Evolutionary conservation across 2,888 invertebrate genomes (phyloP).

Genomic region (Leptodirus hochenwartii): DNA sequence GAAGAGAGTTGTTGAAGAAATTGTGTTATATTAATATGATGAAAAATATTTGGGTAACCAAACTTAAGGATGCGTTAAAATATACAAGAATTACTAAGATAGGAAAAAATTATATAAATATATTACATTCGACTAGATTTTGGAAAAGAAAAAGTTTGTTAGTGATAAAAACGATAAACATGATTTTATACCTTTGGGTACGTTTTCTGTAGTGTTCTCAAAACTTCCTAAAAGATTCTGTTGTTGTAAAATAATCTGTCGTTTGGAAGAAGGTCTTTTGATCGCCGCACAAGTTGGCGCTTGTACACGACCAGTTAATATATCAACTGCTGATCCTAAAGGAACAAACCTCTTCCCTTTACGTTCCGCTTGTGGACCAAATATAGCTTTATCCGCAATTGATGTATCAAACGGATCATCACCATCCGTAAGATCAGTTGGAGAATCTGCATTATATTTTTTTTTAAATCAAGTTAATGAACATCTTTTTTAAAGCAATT

Average conservation of each 20-base stretch:
- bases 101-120: no score
- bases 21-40: no score
- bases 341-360: slow-evolving; percentile 65
- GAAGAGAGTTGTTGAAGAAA: no score
- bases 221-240: slow-evolving; percentile 50
- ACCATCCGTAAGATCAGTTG: slow-evolving; percentile 48
- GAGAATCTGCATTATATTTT: slow-evolving; percentile 40
- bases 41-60: no score
- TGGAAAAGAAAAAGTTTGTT: no score
- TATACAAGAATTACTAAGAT: no score
- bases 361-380: slow-evolving; percentile 50
- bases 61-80: no score
- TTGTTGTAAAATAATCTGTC: slow-evolving; percentile 32
- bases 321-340: slow-evolving; percentile 73
- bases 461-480: no score
- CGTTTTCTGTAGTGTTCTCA: slow-evolving; percentile 26
- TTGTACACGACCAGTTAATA: slow-evolving; percentile 67
- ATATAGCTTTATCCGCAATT: slow-evolving; percentile 67
- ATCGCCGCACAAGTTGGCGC: slow-evolving; percentile 44
- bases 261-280: slow-evolving; percentile 25
- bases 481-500: no score
- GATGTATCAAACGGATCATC: slow-evolving; percentile 80
- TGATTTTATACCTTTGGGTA: no score
- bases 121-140: no score
- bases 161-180: no score